Base-by-base conservation (phyloP, 2,113 vertebrate species). In the Chaetodon auriga region DNA sequence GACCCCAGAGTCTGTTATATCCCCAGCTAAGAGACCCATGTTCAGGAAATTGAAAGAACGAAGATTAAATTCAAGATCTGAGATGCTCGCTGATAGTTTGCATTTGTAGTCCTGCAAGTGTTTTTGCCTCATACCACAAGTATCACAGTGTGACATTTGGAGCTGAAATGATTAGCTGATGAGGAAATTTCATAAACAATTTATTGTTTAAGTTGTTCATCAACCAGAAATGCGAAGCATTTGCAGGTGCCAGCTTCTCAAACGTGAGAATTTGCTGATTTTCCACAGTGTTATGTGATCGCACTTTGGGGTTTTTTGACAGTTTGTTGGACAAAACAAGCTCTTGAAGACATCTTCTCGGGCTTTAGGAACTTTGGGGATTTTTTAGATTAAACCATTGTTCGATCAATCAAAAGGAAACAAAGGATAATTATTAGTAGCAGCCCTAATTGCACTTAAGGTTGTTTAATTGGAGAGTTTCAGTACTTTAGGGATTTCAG, bases 21-120 rank as follows among this genome's bases (percentile, higher is more conserved):
- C n/a, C n/a, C 23, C 7, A 18, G 35, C 6, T 12, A 65, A 12
- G 58, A 64, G 38, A n/a, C n/a, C 10, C 45, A 45, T 63, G n/a
- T 49, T 69, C 18, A 57, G 71, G 35, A 75, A 70, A 70, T 69
- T 41, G 63, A 38, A 51, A 51, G 18, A 51, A 14, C 46, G 38
- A 14, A 55, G 38, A 63, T 63, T 14, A 21, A 2, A 45, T 71
- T 76, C 36, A 68, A 49, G 30, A 58, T 25, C 43, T 71, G 19
- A 41, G 36, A 65, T 69, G 36, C 19, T 35, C 13, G 54, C 54
- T 41, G 64, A 51, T 57, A 36, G n/a, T 18, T 41, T 53, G 45
- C 9, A 25, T 51, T 51, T 63, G 5, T 25, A 25, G 21, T 43
- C 60, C 19, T 49, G 30, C 11, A 76, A 21, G 36, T 46, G 23